Evolutionary conservation across 2,113 vertebrate genomes (phyloP).

Genomic region (Plectropomus leopardus): DNA sequence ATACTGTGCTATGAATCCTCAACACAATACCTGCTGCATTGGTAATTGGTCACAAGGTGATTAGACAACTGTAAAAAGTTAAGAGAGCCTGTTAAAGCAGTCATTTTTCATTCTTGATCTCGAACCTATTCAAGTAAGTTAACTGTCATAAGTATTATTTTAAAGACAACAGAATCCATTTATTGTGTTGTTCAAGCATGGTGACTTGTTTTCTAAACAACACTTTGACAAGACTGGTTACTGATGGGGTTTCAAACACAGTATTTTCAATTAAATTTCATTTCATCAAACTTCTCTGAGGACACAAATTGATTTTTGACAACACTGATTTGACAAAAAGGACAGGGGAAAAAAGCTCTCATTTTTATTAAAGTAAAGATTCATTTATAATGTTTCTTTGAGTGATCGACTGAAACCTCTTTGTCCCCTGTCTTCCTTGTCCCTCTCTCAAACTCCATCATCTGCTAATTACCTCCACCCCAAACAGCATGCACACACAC

Average conservation of each 20-base stretch:
- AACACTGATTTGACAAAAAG: neutral
- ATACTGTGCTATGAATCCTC: neutral
- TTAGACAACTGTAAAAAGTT: no score
- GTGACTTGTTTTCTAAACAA: neutral
- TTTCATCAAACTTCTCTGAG: neutral
- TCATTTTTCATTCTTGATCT: no score
- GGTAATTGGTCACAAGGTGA: neutral
- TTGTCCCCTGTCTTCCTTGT: neutral
- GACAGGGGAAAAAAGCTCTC: neutral
- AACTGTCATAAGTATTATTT: neutral
- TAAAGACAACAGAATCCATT: neutral
- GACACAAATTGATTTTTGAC: neutral
- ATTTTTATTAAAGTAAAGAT: neutral
- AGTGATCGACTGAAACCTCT: conserved; percentile 13
- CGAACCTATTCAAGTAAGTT: no score
- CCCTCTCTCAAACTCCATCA: neutral
- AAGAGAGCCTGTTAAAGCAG: no score
- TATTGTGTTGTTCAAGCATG: neutral
- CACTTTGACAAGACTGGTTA: neutral
- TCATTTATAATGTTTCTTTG: conserved; percentile 3
- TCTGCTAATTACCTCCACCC: conserved; percentile 41
- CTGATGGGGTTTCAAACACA: neutral
- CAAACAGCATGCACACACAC: conserved; percentile 19
- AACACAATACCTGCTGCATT: neutral
- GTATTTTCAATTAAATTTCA: neutral